A percentile compares a stretch with the other conserved stretches of the same genome.
Conservation (phyloP, 1,140 invertebrate genomes). For the Drosophila pallidifrons region DNA sequence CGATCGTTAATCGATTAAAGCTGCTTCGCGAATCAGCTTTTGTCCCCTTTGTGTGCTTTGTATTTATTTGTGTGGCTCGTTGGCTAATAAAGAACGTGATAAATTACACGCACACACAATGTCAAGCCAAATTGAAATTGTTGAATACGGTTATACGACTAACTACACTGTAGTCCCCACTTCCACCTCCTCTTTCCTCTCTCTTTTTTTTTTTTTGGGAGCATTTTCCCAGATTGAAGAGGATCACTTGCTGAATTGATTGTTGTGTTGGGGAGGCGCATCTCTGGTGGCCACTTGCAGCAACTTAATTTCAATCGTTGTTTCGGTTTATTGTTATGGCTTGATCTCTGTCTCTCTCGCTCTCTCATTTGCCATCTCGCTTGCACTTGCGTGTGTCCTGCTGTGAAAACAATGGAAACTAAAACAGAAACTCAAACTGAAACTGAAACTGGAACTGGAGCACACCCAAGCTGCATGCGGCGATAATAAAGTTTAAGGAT, state of each 20-base stretch:
- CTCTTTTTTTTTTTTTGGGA: too few relatives aligned
- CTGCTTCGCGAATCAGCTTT: conserved; percentile 31
- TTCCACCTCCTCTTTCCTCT: not conserved
- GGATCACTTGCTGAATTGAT: conserved; percentile 23
- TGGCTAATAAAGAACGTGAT: conserved; percentile 79
- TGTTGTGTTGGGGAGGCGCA: conserved; percentile 5
- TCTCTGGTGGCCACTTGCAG: conserved; percentile 62
- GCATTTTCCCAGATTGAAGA: not conserved
- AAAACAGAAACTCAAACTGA: conserved; percentile 16
- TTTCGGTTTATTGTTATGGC: conserved; percentile 69
- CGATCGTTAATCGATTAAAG: conserved; percentile 73
- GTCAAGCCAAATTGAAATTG: conserved; percentile 34
- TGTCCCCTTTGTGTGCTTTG: conserved; percentile 36
- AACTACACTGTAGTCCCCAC: not conserved
- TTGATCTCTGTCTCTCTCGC: not conserved
- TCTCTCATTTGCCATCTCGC: conserved; percentile 27
- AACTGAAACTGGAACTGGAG: conserved; percentile 32
- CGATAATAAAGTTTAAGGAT: conserved; percentile 80
- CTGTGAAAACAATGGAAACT: conserved; percentile 41
- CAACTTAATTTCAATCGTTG: conserved; percentile 80
- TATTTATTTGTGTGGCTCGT: not conserved
- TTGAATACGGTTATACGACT: too few relatives aligned
- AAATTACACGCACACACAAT: conserved; percentile 55
- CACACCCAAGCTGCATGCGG: conserved; percentile 66
- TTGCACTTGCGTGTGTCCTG: conserved; percentile 18